Evolutionary conservation across 2,888 invertebrate species (phyloP).

Genomic region (Agrochola litura): DNA sequence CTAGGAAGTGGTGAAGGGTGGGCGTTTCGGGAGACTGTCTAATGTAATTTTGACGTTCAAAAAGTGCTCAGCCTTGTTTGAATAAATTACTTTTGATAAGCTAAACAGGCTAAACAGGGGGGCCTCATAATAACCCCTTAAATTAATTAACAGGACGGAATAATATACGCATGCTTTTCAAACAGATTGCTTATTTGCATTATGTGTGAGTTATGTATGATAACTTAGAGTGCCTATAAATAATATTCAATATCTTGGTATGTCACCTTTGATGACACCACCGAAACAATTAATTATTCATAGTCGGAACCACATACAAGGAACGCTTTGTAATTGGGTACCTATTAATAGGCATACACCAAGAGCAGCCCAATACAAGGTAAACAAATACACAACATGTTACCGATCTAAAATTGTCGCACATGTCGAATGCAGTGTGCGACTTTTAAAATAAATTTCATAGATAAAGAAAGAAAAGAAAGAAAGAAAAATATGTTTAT

Average conservation of each 20-base stretch:
- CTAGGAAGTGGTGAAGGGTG: neutral
- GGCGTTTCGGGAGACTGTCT: too few species aligned
- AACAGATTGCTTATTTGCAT: neutral
- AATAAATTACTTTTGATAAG: neutral
- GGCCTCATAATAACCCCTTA: neutral
- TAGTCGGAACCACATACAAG: neutral
- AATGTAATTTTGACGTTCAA: too few species aligned
- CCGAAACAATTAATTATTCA: slow-evolving; percentile 17
- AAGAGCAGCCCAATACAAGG: neutral
- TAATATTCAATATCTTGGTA: neutral
- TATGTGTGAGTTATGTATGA: neutral
- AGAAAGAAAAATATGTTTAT: too few species aligned
- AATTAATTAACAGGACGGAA: neutral
- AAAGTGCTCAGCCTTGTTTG: neutral
- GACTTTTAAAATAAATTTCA: neutral
- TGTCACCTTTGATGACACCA: neutral
- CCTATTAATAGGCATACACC: neutral
- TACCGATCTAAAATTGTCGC: neutral
- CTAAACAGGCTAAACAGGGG: neutral
- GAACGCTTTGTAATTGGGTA: neutral
- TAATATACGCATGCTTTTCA: neutral
- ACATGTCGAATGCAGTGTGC: too few species aligned
- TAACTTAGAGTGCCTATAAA: neutral
- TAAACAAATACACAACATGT: neutral
- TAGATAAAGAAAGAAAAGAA: too few species aligned